A percentile compares a stretch with the other conserved stretches of the same genome.
phyloP scores from a whole-genome alignment of 2,888 invertebrate species.

The Leptura quadrifasciata region DNA sequence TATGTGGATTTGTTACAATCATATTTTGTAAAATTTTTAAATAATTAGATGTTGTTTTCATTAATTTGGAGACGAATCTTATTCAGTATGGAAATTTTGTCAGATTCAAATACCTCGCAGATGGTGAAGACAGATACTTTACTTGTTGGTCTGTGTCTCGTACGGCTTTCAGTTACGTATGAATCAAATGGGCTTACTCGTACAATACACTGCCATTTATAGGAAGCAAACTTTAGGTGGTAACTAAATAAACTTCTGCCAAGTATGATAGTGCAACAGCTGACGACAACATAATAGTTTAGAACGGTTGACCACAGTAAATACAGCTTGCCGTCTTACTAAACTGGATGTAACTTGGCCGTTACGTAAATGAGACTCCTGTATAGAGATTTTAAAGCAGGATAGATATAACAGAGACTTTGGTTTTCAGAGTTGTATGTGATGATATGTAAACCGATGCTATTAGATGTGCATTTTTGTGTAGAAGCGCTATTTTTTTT shows the following conservation, averaged over 20 bases:
- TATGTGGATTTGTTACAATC: no score
- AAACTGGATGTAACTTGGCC: not conserved
- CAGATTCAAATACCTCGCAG: not conserved
- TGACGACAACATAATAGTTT: constrained; percentile 22
- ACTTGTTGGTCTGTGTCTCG: constrained; percentile 25
- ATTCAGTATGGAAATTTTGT: not conserved
- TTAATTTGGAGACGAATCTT: no score
- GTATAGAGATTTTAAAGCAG: not conserved
- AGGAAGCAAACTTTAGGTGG: constrained; percentile 23
- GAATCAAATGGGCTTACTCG: constrained; percentile 37
- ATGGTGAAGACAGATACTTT: not conserved
- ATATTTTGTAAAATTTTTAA: no score
- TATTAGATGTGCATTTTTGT: no score
- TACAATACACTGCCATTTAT: constrained; percentile 48
- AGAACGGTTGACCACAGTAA: not conserved
- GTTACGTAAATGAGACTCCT: not conserved
- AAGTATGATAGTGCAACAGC: constrained; percentile 19
- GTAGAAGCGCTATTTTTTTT: no score
- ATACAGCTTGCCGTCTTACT: not conserved
- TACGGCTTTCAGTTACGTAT: constrained; percentile 5
- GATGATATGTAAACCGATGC: no score
- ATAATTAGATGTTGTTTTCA: no score
- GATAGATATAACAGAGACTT: not conserved
- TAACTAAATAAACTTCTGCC: constrained; percentile 44
- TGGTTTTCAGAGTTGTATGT: not conserved